Conservation (phyloP, 2,888 invertebrate genomes). For the Alsophila aescularia region DNA sequence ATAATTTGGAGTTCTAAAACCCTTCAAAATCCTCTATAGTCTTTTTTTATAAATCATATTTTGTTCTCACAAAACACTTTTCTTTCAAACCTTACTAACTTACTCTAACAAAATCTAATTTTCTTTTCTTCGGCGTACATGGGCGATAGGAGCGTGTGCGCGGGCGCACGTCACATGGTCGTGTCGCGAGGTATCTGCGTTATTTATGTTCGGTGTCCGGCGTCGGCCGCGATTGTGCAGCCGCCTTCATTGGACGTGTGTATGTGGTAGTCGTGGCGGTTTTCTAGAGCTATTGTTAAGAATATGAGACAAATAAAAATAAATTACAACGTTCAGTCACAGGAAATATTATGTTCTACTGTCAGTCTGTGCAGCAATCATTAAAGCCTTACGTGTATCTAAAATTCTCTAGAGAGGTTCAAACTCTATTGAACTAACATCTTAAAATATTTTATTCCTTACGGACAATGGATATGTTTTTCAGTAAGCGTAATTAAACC, state of each 20-base stretch:
- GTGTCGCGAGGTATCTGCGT: conserved; percentile 78
- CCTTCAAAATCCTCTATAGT: too few relatives aligned
- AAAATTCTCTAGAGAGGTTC: too few relatives aligned
- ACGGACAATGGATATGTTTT: too few relatives aligned
- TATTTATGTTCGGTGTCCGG: conserved; percentile 79
- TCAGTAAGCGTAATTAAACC: too few relatives aligned
- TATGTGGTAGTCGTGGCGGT: conserved; percentile 15
- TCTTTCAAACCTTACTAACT: background rate
- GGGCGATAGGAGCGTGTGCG: conserved; percentile 43
- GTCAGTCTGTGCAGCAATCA: too few relatives aligned
- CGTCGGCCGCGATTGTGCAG: conserved; percentile 59
- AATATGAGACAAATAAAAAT: background rate
- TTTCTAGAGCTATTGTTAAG: background rate
- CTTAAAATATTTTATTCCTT: too few relatives aligned
- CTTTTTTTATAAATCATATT: background rate
- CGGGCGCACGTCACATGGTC: conserved; percentile 73
- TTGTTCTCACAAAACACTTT: background rate
- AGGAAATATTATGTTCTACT: too few relatives aligned
- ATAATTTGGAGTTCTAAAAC: too few relatives aligned
- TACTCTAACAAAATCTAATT: conserved; percentile 22
- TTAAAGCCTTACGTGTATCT: too few relatives aligned
- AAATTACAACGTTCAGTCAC: too few relatives aligned
- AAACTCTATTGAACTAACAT: too few relatives aligned
- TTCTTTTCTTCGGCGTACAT: conserved; percentile 40
- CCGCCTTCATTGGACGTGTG: conserved; percentile 15